A percentile compares a stretch with the other conserved stretches of the same genome.
Evolutionary conservation across 2,113 vertebrate genomes (phyloP).

Genomic region (Alces alces): DNA sequence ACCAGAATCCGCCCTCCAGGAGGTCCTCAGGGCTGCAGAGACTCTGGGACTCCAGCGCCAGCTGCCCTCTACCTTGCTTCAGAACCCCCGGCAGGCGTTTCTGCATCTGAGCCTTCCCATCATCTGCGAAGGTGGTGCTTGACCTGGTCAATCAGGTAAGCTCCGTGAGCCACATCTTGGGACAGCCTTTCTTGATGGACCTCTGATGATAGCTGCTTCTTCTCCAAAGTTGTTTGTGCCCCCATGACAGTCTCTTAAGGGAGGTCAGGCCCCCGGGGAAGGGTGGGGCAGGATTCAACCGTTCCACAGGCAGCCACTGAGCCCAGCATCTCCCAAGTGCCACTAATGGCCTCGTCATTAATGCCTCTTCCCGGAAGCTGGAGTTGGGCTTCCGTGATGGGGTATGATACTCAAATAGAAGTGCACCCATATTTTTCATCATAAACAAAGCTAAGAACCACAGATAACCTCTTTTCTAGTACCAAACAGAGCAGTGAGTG

Average conservation of each 20-base stretch:
- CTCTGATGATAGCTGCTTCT: rapidly evolving
- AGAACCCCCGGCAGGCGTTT: background rate
- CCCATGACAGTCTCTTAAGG: background rate
- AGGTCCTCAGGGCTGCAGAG: background rate
- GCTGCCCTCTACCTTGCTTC: background rate
- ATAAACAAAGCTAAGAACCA: background rate
- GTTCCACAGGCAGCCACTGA: rapidly evolving
- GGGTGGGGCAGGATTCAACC: rapidly evolving
- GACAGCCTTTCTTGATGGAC: background rate
- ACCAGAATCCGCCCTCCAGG: background rate
- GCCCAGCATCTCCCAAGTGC: rapidly evolving
- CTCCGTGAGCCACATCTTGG: rapidly evolving
- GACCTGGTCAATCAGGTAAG: rapidly evolving
- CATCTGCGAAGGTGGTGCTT: rapidly evolving
- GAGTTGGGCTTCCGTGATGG: background rate
- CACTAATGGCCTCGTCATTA: rapidly evolving
- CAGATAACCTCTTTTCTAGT: background rate
- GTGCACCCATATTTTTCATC: background rate
- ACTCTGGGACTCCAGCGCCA: background rate
- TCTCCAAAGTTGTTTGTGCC: background rate
- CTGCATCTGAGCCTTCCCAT: background rate
- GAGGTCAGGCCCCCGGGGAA: rapidly evolving
- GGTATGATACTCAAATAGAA: background rate
- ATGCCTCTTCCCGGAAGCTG: rapidly evolving
- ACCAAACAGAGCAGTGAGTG: rapidly evolving